Base-by-base conservation (phyloP, 23 tunicate genomes). In the Botrylloides violaceus region DNA sequence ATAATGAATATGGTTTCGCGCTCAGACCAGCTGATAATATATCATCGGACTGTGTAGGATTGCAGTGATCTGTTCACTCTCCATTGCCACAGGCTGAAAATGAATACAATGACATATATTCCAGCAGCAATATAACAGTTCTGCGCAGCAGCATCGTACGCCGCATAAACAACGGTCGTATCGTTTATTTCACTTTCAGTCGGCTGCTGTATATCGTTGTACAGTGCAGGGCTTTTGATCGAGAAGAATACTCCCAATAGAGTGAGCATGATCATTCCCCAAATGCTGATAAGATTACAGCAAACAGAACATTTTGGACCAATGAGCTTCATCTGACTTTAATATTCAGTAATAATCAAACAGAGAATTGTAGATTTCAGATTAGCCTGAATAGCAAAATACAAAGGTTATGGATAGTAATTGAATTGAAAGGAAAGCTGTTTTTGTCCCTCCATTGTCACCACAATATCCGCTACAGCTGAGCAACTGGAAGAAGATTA, bases 111-210 rank as follows among this genome's bases (percentile, higher is more conserved):
- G 1, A 79, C 81, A 53, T 85, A 85, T 12, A 85, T 62, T 3
- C 94, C 94, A 60, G 94, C 94, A 7, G 94, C 81, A 59, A 85
- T 79, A 48, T 75, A 85, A 56, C 94, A 85, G 62, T 85, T 85
- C 7, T 27, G 56, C 22, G 73, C 81, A 18, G 77, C 76, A 38
- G 59, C 60, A 27, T 85, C 81, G 35, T 79, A 85, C 3, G 65
- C 65, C 4, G 59, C 77, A 49, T 72, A 85, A 7, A 85, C 80
- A 12, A 61, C 30, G 2, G 64, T 53, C 73, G 66, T 47, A 29
- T 83, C 73, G 73, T 15, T 66, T 61, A 59, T 68, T 18, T 68
- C 49, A 20, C 30, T 68, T 20, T 35, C 43, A 43, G 36, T 68
- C 58, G 37, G 21, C 30, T 60, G 19, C 4, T 27, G 28, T 36